Percentiles rank a stretch among this genome's conserved stretches.
These are phyloP conservation scores for Zaprionus ornatus DNA, from an alignment of 1,140 invertebrate genomes.

Conservation along the genomic window DNA sequence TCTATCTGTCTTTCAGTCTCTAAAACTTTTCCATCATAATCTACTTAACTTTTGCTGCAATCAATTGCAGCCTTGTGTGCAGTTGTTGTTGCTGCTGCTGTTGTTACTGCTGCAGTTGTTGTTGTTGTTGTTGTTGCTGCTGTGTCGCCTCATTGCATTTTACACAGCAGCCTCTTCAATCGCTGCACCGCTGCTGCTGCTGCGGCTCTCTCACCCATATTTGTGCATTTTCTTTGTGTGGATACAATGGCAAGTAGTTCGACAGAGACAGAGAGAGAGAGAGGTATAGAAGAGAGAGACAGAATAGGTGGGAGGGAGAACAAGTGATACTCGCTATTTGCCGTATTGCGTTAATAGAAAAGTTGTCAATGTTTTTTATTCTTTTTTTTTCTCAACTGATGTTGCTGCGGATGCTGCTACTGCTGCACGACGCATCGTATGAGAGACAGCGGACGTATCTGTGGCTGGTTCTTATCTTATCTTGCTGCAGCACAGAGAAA, in stretches of 20 bases:
- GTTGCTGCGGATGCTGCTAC: slow-evolving; percentile 27
- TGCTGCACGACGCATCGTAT: not conserved
- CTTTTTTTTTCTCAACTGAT: not conserved
- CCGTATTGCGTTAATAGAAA: slow-evolving; percentile 72
- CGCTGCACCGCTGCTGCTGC: not conserved
- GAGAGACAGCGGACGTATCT: slow-evolving; percentile 39
- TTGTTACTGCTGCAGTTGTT: slow-evolving; percentile 49
- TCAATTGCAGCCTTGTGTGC: slow-evolving; percentile 67
- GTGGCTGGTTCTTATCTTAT: slow-evolving; percentile 35
- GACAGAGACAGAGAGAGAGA: not conserved
- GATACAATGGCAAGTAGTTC: slow-evolving; percentile 52
- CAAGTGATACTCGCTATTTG: slow-evolving; percentile 29
- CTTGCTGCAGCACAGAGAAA: slow-evolving; percentile 22
- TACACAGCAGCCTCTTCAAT: slow-evolving; percentile 57
- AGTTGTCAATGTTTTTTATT: slow-evolving; percentile 71
- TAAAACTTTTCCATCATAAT: slow-evolving; percentile 81
- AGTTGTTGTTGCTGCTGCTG: slow-evolving; percentile 60
- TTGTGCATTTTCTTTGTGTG: slow-evolving; percentile 67
- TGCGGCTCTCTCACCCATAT: slow-evolving; percentile 29
- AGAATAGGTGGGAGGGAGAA: not conserved
- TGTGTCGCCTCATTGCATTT: slow-evolving; percentile 73
- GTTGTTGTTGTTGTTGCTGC: slow-evolving; percentile 50
- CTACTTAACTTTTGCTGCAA: slow-evolving; percentile 82
- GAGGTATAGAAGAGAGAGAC: not conserved
- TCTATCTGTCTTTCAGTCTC: slow-evolving; percentile 26